A percentile compares a stretch with the other conserved stretches of the same genome.
phyloP scores from a whole-genome alignment of 2,888 invertebrate species.

The Oeneis ivallda region DNA sequence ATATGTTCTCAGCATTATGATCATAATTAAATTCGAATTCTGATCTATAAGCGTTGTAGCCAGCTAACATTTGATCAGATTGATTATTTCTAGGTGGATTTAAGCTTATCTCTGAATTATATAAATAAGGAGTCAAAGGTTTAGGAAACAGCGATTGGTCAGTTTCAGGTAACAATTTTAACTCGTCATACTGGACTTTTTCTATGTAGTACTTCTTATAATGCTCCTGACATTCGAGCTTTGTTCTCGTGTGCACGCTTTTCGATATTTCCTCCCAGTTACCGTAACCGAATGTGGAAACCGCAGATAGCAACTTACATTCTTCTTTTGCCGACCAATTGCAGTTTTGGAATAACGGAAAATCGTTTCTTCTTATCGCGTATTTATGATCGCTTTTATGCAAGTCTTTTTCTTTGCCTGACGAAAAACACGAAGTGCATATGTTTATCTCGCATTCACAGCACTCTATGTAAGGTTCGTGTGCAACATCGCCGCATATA shows the following conservation, averaged over 20 bases:
- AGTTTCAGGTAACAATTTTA: conserved; percentile 82
- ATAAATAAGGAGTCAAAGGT: conserved; percentile 83
- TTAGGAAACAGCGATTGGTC: conserved; percentile 82
- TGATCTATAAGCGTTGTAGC: conserved; percentile 92
- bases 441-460: conserved; percentile 85
- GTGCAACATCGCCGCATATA: conserved; percentile 77
- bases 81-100: conserved; percentile 88
- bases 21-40: conserved; percentile 94
- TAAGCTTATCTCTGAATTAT: conserved; percentile 83
- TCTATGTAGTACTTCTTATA: conserved; percentile 90
- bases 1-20: conserved; percentile 88
- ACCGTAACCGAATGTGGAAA: conserved; percentile 87
- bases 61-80: conserved; percentile 83
- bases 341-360: conserved; percentile 86
- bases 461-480: conserved; percentile 90
- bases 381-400: conserved; percentile 91
- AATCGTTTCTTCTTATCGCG: conserved; percentile 87
- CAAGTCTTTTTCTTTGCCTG: conserved; percentile 85
- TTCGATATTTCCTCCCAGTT: conserved; percentile 91
- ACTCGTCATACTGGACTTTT: conserved; percentile 82
- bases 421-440: conserved; percentile 90
- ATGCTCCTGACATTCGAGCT: conserved; percentile 89
- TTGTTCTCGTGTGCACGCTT: conserved; percentile 83
- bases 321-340: conserved; percentile 93
- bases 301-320: conserved; percentile 84